These are phyloP conservation scores for Corythornis vintsioides DNA, from an alignment of 2,113 vertebrate species.

Conservation along the genomic window DNA sequence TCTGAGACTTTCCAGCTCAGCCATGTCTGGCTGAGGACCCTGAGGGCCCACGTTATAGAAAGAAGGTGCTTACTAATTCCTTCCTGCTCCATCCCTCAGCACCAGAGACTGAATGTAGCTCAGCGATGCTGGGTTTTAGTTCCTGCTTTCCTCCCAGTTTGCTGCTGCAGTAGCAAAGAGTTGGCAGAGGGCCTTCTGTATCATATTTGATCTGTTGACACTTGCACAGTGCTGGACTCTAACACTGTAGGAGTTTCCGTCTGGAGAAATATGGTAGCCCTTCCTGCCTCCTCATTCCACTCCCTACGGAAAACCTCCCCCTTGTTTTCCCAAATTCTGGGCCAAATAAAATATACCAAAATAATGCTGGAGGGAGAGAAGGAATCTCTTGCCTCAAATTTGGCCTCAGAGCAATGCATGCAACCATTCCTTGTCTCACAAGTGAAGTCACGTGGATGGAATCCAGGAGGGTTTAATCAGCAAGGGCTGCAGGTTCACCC, in stretches of 20 bases:
- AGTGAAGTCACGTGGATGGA: constrained; percentile 35
- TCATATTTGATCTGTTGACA: constrained; percentile 60
- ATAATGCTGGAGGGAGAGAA: constrained; percentile 61
- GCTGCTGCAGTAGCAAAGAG: constrained; percentile 49
- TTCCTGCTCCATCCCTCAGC: neutral
- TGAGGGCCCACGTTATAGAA: fast-evolving
- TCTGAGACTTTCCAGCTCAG: neutral
- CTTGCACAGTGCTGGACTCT: constrained; percentile 56
- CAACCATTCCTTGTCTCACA: constrained; percentile 1
- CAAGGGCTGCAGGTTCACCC: neutral
- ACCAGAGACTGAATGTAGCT: neutral
- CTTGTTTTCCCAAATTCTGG: constrained; percentile 60
- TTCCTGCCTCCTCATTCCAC: constrained; percentile 56
- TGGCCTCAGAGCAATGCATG: neutral
- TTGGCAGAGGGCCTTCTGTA: constrained; percentile 61
- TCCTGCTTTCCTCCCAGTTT: constrained; percentile 22
- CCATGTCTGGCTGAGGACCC: neutral
- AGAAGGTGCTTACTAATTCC: neutral
- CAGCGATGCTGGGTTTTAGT: neutral
- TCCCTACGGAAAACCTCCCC: constrained; percentile 59
- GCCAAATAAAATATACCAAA: constrained; percentile 70
- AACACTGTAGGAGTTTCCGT: constrained; percentile 54
- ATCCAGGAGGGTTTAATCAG: constrained; percentile 40
- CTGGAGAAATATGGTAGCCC: constrained; percentile 65
- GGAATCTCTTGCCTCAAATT: constrained; percentile 66